phyloP scores from a whole-genome alignment of 1,140 invertebrate species.

The Zaprionus taronus region DNA sequence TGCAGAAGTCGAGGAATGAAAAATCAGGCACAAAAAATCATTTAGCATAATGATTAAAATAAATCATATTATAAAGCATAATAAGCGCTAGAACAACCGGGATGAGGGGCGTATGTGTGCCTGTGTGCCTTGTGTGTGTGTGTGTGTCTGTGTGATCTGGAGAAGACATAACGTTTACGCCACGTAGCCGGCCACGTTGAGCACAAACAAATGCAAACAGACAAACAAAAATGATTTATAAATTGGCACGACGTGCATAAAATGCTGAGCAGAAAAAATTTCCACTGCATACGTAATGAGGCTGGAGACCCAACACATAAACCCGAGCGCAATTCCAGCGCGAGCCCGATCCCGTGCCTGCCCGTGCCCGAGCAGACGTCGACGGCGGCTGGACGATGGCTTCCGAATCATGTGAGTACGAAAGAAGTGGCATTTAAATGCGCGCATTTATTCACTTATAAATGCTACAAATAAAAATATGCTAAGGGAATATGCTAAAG shows the following conservation, averaged over 20 bases:
- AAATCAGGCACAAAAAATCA: constrained; percentile 69
- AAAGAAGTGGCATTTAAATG: constrained; percentile 80
- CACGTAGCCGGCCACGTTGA: constrained; percentile 69
- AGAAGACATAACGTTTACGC: constrained; percentile 72
- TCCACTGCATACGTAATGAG: constrained; percentile 82
- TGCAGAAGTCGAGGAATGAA: constrained; percentile 60
- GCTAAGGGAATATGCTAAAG: constrained; percentile 78
- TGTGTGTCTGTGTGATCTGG: constrained; percentile 44
- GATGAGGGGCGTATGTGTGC: constrained; percentile 15
- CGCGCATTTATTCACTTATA: constrained; percentile 82
- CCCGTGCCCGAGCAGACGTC: constrained; percentile 12
- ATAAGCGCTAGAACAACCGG: neutral
- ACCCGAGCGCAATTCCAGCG: constrained; percentile 10
- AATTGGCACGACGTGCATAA: constrained; percentile 82
- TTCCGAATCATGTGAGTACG: constrained; percentile 53
- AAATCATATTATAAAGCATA: constrained; percentile 72
- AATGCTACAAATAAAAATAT: constrained; percentile 83
- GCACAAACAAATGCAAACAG: constrained; percentile 77
- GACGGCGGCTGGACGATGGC: constrained; percentile 52
- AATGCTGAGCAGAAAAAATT: constrained; percentile 77
- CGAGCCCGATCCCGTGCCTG: neutral
- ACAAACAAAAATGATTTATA: constrained; percentile 83
- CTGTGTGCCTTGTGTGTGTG: constrained; percentile 44
- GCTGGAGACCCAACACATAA: constrained; percentile 44
- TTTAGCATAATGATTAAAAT: constrained; percentile 83